Conservation (phyloP, 1,140 invertebrate species). For the Drosophila ogumai region DNA sequence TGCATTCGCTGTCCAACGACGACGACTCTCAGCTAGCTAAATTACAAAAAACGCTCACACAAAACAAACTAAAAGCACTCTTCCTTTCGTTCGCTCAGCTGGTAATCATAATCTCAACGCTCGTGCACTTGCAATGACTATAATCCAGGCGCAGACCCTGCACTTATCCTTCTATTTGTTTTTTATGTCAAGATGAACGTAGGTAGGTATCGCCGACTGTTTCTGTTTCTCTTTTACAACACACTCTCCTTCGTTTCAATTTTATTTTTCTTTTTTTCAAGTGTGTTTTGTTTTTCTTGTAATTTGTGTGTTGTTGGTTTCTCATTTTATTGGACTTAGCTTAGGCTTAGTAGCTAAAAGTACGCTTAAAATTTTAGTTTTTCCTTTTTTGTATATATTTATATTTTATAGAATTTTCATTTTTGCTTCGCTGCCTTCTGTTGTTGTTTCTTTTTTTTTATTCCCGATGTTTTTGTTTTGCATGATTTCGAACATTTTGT, state of each 20-base stretch:
- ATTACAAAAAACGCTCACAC: slow-evolving; percentile 65
- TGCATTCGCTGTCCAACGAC: slow-evolving; percentile 41
- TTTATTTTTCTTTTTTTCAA: slow-evolving; percentile 44
- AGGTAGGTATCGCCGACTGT: slow-evolving; percentile 75
- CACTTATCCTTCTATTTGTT: slow-evolving; percentile 48
- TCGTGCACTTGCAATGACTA: slow-evolving; percentile 66
- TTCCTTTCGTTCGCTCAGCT: slow-evolving; percentile 29
- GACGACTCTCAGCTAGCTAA: slow-evolving; percentile 27
- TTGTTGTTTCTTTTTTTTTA: slow-evolving; percentile 10
- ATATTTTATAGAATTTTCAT: slow-evolving; percentile 78
- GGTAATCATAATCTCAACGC: slow-evolving; percentile 74
- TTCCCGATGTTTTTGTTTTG: slow-evolving; percentile 43
- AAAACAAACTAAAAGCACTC: slow-evolving; percentile 74
- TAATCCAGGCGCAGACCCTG: slow-evolving; percentile 63
- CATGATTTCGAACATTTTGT: slow-evolving; percentile 63
- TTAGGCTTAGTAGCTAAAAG: slow-evolving; percentile 78
- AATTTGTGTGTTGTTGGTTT: slow-evolving; percentile 67
- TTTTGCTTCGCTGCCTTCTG: slow-evolving; percentile 67
- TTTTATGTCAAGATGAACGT: slow-evolving; percentile 71
- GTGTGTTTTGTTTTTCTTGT: slow-evolving; percentile 39
- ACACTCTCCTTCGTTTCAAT: slow-evolving; percentile 28
- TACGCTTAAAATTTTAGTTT: slow-evolving; percentile 76
- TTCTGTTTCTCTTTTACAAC: slow-evolving; percentile 32
- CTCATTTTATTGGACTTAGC: slow-evolving; percentile 79
- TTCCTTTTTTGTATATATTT: slow-evolving; percentile 50